Percentiles rank a stretch among this genome's conserved stretches.
phyloP scores from a whole-genome alignment of 2,113 vertebrate genomes.

The Progne subis region DNA sequence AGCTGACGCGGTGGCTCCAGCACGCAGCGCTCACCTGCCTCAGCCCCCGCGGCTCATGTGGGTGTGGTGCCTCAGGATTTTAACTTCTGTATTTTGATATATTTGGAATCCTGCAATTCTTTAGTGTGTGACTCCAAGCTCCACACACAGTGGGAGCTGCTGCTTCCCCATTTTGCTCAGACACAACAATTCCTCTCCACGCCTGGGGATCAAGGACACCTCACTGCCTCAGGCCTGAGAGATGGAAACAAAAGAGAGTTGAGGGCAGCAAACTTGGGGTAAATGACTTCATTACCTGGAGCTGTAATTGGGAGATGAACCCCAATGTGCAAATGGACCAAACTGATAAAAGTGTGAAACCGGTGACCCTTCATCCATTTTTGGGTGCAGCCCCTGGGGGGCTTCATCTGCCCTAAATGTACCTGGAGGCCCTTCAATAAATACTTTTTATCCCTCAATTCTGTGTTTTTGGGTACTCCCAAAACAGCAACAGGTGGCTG shows the following conservation, averaged over 20 bases:
- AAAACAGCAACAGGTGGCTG: background rate
- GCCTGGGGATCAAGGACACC: background rate
- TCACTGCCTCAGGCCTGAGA: background rate
- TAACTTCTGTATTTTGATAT: rapidly evolving
- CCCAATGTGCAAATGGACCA: background rate
- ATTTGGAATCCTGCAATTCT: background rate
- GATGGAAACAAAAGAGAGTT: background rate
- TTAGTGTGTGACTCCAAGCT: background rate
- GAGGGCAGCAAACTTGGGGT: background rate
- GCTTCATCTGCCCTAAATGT: background rate
- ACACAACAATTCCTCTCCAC: background rate
- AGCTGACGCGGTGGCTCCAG: background rate
- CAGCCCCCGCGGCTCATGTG: background rate
- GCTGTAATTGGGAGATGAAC: background rate
- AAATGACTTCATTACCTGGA: background rate
- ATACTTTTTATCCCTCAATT: background rate
- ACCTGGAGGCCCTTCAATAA: background rate
- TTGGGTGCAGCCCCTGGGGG: background rate
- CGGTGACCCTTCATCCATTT: background rate
- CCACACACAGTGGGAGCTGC: background rate
- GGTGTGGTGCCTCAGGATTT: background rate
- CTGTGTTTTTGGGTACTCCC: background rate
- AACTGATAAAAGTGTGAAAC: background rate
- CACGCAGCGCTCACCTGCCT: background rate
- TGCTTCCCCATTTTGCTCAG: background rate